Conservation (phyloP, 2,797 vertebrate genomes). For the Galagoides demidoff region DNA sequence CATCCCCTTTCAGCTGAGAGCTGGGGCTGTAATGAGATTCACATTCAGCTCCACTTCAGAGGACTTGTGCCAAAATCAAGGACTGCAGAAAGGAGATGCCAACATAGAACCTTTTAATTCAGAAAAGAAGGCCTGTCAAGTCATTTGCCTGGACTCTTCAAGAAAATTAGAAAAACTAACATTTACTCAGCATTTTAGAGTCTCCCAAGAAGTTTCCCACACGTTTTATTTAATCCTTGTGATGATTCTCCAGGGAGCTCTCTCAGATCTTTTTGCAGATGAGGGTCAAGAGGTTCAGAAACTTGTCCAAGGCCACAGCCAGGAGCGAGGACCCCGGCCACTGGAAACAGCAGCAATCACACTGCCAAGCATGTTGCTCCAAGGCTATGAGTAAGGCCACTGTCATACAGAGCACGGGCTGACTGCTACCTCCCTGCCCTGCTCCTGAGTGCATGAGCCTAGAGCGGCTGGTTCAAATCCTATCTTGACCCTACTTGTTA, state of each 20-base stretch:
- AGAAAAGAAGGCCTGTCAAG: constrained; percentile 17
- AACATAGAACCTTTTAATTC: background rate
- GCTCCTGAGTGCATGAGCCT: fast-evolving
- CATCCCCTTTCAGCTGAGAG: background rate
- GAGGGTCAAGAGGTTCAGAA: background rate
- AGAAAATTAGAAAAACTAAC: constrained; percentile 75
- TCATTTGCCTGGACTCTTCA: background rate
- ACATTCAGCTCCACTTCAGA: constrained; percentile 39
- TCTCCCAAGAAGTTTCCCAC: constrained; percentile 51
- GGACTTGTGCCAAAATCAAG: background rate
- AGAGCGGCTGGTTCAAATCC: background rate
- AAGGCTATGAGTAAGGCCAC: too few species aligned
- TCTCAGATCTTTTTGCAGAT: background rate
- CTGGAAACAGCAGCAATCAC: background rate
- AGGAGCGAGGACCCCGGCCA: background rate
- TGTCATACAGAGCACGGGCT: fast-evolving
- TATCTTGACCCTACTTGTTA: background rate
- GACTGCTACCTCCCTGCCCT: background rate
- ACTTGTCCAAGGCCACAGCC: background rate
- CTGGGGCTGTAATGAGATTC: background rate
- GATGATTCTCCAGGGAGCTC: background rate
- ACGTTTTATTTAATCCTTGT: constrained; percentile 11
- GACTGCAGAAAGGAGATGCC: background rate
- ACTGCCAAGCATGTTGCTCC: background rate
- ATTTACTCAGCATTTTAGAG: constrained; percentile 46